These are phyloP conservation scores for Chelidonichthys spinosus DNA, from an alignment of 2,797 vertebrate genomes.

Conservation along the genomic window DNA sequence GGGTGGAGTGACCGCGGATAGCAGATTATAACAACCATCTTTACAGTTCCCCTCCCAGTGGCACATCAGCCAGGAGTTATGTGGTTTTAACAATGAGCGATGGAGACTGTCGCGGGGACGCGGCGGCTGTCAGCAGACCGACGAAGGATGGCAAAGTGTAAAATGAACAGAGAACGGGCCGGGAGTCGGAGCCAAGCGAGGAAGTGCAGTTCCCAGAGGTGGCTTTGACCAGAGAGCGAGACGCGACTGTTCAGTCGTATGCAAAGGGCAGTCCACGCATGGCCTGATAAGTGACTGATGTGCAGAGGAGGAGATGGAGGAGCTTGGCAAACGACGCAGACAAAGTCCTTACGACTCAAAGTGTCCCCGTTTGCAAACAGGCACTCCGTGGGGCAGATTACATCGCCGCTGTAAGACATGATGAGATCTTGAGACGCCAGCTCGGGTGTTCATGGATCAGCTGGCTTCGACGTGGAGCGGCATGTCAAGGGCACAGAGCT, in stretches of 20 bases:
- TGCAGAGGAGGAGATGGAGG: constrained; percentile 19
- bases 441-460: constrained; percentile 45
- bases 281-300: constrained; percentile 38
- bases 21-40: neutral
- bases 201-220: constrained; percentile 41
- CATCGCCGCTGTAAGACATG: neutral
- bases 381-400: neutral
- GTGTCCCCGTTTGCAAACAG: constrained; percentile 12
- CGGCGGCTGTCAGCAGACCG: constrained; percentile 47
- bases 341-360: neutral
- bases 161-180: constrained; percentile 35
- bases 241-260: constrained; percentile 39
- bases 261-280: constrained; percentile 4
- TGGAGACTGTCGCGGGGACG: constrained; percentile 32
- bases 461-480: constrained; percentile 29
- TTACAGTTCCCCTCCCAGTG: constrained; percentile 4
- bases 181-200: constrained; percentile 44
- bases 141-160: constrained; percentile 35
- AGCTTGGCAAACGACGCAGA: neutral
- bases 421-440: constrained; percentile 20
- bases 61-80: constrained; percentile 22
- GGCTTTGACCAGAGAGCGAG: constrained; percentile 35
- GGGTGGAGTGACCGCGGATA: no score
- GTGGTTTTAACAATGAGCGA: constrained; percentile 47
- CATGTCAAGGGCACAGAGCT: constrained; percentile 12